Percentiles rank a stretch among this genome's conserved stretches.
phyloP scores from a whole-genome alignment of 35 echinoderm and acorn worm genomes.

The Antedon bifida region DNA sequence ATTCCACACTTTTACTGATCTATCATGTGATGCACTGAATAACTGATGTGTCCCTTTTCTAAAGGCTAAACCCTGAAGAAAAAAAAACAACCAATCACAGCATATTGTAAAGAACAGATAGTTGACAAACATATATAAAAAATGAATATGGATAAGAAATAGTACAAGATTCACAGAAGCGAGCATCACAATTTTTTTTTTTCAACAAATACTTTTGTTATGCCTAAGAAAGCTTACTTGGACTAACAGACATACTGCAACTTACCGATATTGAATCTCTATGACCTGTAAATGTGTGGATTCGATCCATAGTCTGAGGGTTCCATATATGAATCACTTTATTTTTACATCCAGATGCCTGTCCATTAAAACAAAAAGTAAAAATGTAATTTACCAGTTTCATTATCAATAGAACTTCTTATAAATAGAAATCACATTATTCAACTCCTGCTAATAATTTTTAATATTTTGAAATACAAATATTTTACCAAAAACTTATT shows the following conservation, averaged over 20 bases:
- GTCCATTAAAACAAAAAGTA: background rate
- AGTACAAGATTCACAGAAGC: too few species aligned
- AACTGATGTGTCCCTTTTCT: slow-evolving; percentile 59
- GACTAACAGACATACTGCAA: too few species aligned
- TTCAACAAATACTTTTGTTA: too few species aligned
- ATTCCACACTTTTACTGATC: slow-evolving; percentile 91
- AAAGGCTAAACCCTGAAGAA: slow-evolving; percentile 66
- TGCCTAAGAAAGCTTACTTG: too few species aligned
- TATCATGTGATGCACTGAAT: slow-evolving; percentile 90
- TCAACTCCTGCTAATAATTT: too few species aligned
- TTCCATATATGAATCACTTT: slow-evolving; percentile 96
- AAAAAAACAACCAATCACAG: background rate
- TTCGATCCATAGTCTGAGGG: slow-evolving; percentile 22
- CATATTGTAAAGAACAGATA: too few species aligned
- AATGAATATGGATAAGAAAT: too few species aligned
- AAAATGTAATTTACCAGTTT: background rate
- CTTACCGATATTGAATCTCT: slow-evolving; percentile 76
- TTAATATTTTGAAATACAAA: too few species aligned
- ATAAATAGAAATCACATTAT: too few species aligned
- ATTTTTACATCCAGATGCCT: slow-evolving; percentile 79
- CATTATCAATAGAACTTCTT: background rate
- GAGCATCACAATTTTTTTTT: too few species aligned
- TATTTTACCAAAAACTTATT: slow-evolving; percentile 44
- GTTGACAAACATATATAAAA: too few species aligned
- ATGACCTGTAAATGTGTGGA: slow-evolving; percentile 90